Percentiles rank a stretch among this genome's conserved stretches.
Conservation (phyloP, 2,888 invertebrate genomes). For the Drosophila prostipennis region DNA sequence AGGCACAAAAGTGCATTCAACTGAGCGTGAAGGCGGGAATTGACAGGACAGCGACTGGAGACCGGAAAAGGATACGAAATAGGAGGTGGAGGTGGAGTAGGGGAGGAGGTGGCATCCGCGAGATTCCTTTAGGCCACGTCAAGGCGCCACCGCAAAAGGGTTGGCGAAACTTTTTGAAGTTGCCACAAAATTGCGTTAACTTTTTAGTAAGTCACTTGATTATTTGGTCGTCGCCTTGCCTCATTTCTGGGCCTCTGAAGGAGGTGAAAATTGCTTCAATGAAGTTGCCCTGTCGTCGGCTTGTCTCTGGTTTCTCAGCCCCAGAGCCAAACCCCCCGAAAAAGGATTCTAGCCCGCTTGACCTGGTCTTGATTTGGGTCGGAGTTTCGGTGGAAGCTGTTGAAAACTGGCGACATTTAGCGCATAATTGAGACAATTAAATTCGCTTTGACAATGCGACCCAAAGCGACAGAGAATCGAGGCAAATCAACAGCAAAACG, state of each 20-base stretch:
- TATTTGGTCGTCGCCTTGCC: constrained; percentile 50
- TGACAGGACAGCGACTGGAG: constrained; percentile 18
- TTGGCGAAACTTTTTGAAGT: constrained; percentile 71
- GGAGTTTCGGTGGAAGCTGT: constrained; percentile 20
- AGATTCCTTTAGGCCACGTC: constrained; percentile 24
- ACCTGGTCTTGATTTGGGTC: constrained; percentile 70
- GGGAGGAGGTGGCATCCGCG: not conserved
- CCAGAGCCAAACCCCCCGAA: too few species aligned
- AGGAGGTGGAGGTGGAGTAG: too few species aligned
- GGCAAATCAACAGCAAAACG: constrained; percentile 59
- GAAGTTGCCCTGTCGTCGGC: constrained; percentile 46
- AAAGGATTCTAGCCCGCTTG: constrained; percentile 26
- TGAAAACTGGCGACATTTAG: constrained; percentile 62
- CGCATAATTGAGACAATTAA: constrained; percentile 79
- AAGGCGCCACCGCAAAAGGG: constrained; percentile 47
- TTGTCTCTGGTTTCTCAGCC: constrained; percentile 18
- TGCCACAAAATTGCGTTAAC: constrained; percentile 76
- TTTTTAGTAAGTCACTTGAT: constrained; percentile 76
- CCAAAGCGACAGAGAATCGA: constrained; percentile 42
- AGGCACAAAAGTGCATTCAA: constrained; percentile 73
- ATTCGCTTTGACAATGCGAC: constrained; percentile 73
- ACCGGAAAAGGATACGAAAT: constrained; percentile 7
- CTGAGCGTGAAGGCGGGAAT: constrained; percentile 63
- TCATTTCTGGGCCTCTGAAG: constrained; percentile 28
- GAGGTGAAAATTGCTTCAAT: constrained; percentile 59